Evolutionary conservation across 2,113 vertebrate genomes (phyloP).

Genomic region (Columba janthina): DNA sequence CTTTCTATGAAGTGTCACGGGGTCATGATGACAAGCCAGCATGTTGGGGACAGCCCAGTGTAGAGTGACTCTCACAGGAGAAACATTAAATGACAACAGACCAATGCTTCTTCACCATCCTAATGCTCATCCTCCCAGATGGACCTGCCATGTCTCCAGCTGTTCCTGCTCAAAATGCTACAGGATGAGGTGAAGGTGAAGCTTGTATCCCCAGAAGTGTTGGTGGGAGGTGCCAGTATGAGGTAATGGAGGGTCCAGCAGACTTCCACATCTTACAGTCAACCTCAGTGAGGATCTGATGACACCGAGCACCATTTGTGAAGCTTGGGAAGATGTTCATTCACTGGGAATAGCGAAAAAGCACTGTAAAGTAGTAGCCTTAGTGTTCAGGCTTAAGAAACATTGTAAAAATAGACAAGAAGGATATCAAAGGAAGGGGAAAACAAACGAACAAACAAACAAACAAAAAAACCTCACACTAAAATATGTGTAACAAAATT

Average conservation of each 20-base stretch:
- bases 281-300: neutral
- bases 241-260: neutral
- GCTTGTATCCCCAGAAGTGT: neutral
- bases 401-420: neutral
- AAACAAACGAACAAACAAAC: too few relatives aligned
- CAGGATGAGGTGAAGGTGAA: neutral
- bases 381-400: neutral
- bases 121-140: neutral
- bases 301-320: rapidly evolving
- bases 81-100: neutral
- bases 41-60: neutral
- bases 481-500: neutral
- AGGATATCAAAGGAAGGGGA: neutral
- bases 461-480: neutral
- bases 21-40: neutral
- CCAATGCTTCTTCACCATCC: neutral
- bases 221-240: neutral
- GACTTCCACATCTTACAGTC: neutral
- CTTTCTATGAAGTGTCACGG: neutral
- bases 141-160: neutral
- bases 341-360: neutral
- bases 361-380: neutral
- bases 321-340: neutral
- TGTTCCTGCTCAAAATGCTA: neutral
- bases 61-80: neutral